These are phyloP conservation scores for Thyatira batis DNA, from an alignment of 2,888 invertebrate genomes.

Conservation along the genomic window DNA sequence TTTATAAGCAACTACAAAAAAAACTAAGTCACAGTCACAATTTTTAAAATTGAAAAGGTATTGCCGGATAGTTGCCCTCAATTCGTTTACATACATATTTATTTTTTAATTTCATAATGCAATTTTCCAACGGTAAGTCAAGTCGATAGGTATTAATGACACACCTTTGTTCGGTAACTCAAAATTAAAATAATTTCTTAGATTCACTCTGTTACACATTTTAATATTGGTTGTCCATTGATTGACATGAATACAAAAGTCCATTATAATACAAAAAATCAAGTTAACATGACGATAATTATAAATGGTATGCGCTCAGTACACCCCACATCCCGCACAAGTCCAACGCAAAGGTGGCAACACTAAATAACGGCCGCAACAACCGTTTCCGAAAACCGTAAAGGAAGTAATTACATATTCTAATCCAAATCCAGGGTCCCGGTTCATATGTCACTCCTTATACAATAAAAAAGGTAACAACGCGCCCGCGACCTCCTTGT, in stretches of 20 bases:
- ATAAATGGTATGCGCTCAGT: constrained; percentile 24
- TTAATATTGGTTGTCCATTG: too few relatives aligned
- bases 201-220: too few relatives aligned
- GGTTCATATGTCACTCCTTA: constrained; percentile 77
- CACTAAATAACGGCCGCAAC: constrained; percentile 58
- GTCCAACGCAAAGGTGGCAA: constrained; percentile 50
- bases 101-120: background rate
- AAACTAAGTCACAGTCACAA: background rate
- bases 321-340: constrained; percentile 32
- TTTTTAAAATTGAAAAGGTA: background rate
- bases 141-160: too few relatives aligned
- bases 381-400: constrained; percentile 79
- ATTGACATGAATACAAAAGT: constrained; percentile 22
- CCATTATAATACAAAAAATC: constrained; percentile 18
- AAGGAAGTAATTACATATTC: constrained; percentile 83
- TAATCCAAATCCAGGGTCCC: constrained; percentile 72
- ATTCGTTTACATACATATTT: too few relatives aligned
- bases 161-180: too few relatives aligned
- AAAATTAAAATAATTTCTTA: too few relatives aligned
- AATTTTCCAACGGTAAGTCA: too few relatives aligned
- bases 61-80: too few relatives aligned
- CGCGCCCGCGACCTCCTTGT: constrained; percentile 58
- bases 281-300: constrained; percentile 33
- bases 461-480: constrained; percentile 67
- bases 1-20: constrained; percentile 40